A percentile compares a stretch with the other conserved stretches of the same genome.
Evolutionary conservation across 2,797 vertebrate genomes (phyloP).

Genomic region (Falco columbarius): DNA sequence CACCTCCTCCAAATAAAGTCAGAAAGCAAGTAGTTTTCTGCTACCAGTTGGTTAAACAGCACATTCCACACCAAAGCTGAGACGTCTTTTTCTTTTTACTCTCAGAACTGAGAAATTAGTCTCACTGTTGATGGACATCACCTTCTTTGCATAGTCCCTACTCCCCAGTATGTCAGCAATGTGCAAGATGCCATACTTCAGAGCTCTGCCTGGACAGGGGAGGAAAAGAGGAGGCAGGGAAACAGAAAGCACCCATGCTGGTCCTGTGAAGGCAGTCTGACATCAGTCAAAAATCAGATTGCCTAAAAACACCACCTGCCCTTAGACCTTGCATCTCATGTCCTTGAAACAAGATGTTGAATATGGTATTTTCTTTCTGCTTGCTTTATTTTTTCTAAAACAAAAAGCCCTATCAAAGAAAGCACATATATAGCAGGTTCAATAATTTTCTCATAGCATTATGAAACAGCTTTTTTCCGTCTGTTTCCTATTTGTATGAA

Average conservation of each 20-base stretch:
- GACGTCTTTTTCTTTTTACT: not conserved
- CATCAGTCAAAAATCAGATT: not conserved
- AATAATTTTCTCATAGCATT: not conserved
- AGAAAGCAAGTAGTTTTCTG: not conserved
- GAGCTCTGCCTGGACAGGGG: not conserved
- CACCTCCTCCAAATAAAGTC: not conserved
- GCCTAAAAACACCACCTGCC: not conserved
- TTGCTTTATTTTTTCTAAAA: not conserved
- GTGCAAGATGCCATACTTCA: not conserved
- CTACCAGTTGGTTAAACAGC: not conserved
- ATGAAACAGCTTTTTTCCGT: accelerated
- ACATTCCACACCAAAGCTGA: not conserved
- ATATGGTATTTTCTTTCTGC: not conserved
- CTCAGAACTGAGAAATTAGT: not conserved
- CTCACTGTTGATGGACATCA: not conserved
- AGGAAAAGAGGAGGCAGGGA: not conserved
- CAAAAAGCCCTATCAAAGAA: not conserved
- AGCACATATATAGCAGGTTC: not conserved
- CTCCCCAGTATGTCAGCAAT: not conserved
- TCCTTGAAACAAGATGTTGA: not conserved
- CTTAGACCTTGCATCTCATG: not conserved
- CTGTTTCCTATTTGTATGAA: not conserved
- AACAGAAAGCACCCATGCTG: not conserved
- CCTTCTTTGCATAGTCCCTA: not conserved
- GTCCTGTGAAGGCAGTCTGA: not conserved